phyloP scores from a whole-genome alignment of 2,113 vertebrate species.

The Gadus chalcogrammus region DNA sequence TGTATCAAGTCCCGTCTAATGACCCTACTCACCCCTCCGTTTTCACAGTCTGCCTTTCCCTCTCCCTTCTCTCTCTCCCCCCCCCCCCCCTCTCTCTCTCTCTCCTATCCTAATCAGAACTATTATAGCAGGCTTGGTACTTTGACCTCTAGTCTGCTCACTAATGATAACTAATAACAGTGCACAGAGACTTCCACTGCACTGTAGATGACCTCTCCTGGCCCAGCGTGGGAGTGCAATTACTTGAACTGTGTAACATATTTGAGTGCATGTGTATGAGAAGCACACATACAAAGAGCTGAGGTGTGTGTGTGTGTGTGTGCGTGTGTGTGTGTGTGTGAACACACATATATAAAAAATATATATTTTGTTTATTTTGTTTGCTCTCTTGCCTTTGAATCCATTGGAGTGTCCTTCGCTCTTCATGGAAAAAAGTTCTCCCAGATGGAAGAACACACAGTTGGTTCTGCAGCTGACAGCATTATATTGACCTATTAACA shows the following conservation, averaged over 20 bases:
- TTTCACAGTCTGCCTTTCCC: conserved; percentile 5
- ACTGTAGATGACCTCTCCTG: neutral
- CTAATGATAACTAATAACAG: neutral
- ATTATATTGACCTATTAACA: no score
- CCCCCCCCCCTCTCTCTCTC: neutral
- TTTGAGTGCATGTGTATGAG: neutral
- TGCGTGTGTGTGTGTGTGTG: neutral
- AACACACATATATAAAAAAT: no score
- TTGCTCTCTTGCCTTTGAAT: neutral
- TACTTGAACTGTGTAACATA: neutral
- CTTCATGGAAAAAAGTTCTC: no score
- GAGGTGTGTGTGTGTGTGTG: neutral
- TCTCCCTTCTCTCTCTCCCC: neutral
- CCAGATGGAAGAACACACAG: no score
- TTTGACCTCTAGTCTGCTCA: neutral
- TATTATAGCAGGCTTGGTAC: neutral
- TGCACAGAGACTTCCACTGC: neutral
- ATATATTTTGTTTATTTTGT: neutral
- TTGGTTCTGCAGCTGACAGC: no score
- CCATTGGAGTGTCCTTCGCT: no score
- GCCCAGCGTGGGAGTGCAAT: neutral
- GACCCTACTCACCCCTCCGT: conserved; percentile 20
- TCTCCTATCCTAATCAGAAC: neutral
- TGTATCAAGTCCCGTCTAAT: conserved; percentile 13
- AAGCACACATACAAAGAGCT: neutral